Conservation (phyloP, 2,113 vertebrate genomes). For the Scomber scombrus region DNA sequence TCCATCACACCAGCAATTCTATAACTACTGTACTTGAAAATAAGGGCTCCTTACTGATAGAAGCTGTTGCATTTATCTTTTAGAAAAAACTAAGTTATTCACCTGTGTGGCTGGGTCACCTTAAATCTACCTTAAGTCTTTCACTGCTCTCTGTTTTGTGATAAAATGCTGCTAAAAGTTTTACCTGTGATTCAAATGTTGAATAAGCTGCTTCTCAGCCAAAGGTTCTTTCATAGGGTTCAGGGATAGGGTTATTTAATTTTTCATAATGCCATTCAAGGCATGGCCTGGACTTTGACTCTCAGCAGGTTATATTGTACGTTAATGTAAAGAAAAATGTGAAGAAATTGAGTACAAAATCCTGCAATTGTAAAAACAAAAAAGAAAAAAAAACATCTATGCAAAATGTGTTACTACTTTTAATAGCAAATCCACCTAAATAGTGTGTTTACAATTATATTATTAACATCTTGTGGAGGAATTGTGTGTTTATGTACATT, state of each 20-base stretch:
- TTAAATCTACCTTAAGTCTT: not conserved
- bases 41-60: slow-evolving; percentile 7
- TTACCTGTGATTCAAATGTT: not conserved
- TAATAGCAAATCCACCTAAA: not conserved
- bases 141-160: not conserved
- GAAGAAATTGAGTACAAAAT: not conserved
- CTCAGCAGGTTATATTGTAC: not conserved
- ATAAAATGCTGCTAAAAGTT: slow-evolving; percentile 17
- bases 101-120: not conserved
- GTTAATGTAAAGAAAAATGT: not conserved
- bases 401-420: not conserved
- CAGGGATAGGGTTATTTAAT: not conserved
- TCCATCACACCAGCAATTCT: slow-evolving; percentile 5
- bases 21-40: not conserved
- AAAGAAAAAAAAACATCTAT: slow-evolving; percentile 1
- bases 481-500: not conserved
- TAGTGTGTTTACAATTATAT: slow-evolving; percentile 5
- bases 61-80: not conserved
- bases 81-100: not conserved
- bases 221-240: not conserved
- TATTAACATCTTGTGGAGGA: slow-evolving; percentile 24
- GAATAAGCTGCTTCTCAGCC: slow-evolving; percentile 4
- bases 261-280: not conserved
- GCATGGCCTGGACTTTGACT: not conserved
- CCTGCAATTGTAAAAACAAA: no score